phyloP scores from a whole-genome alignment of 2,113 vertebrate species.

The Oxyura jamaicensis region DNA sequence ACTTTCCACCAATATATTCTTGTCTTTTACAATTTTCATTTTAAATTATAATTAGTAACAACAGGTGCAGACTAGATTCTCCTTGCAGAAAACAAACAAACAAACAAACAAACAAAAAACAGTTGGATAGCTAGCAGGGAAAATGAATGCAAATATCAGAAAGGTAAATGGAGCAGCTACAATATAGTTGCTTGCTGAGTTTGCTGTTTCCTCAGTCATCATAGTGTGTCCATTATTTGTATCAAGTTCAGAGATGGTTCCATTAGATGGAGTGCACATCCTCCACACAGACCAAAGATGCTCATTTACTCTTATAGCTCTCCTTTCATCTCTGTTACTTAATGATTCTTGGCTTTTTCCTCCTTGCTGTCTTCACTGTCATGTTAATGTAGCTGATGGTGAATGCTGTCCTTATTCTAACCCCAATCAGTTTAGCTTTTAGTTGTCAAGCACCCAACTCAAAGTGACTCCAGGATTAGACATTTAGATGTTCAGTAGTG shows the following conservation, averaged over 20 bases:
- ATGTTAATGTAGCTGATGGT: background rate
- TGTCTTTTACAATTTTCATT: background rate
- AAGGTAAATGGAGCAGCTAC: background rate
- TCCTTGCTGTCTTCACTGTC: background rate
- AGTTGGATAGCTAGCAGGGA: background rate
- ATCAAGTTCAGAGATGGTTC: background rate
- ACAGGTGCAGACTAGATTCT: background rate
- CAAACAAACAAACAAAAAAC: background rate
- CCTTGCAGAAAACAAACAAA: background rate
- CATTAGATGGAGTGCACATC: background rate
- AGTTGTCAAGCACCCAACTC: background rate
- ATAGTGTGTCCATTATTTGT: background rate
- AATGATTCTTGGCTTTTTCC: conserved; percentile 9
- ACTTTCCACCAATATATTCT: background rate
- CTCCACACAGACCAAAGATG: background rate
- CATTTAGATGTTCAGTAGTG: background rate
- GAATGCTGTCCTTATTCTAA: background rate
- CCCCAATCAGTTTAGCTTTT: background rate
- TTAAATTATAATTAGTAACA: background rate
- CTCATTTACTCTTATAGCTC: background rate
- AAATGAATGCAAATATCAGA: background rate
- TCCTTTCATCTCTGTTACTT: conserved; percentile 16
- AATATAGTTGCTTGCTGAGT: background rate
- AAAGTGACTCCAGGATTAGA: background rate
- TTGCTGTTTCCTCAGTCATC: background rate